Evolutionary conservation across 1,140 invertebrate genomes (phyloP), one percentile per base, ranked within the genome.

Genomic region (Bombyx mandarina): DNA sequence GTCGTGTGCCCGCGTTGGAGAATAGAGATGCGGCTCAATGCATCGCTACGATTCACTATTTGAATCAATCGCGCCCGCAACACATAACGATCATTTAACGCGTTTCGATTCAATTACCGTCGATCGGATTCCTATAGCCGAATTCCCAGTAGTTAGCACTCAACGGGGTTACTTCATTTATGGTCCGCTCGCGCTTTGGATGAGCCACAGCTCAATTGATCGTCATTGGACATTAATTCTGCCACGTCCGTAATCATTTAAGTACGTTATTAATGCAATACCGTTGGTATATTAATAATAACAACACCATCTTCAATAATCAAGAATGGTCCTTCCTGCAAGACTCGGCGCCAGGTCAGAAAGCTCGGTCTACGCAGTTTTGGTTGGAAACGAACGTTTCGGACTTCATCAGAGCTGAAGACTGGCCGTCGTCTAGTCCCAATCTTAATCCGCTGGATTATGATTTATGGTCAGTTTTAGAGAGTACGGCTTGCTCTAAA

Each of bases 1-100:
- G 57, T 51, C 55, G 56, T 54, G 46, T 44, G 54, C 50, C 35
- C 8, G 45, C 58, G 58, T 61, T 66, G 63, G 65, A 63, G 62
- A 64, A 59, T 58, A 35, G 26, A 35, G 26, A 35, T 35, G 26
- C 26, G 26, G 26, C 26, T 35, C 26, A 5, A 35, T 5, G 26
- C 26, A 35, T 64, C 63, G 63, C 66, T 59, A 54, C 64, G 73
- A 79, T 79, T 76, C 75, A 76, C 74, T 35, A 35, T 35, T 35
- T 35, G 26, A 35, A 74, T 75, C 70, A 76, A 75, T 73, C 63
- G 63, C 65, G 57, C 61, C 71, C 68, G 66, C 70, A 69, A 73
- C 73, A 75, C 75, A 80, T 77, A 82, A 82, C 80, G 72, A 67
- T 75, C 73, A 82, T 82, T 82, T 82, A 82, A 85, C 75, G 77